Conservation (phyloP, 2,888 invertebrate genomes). For the Anagyrus pseudococci region DNA sequence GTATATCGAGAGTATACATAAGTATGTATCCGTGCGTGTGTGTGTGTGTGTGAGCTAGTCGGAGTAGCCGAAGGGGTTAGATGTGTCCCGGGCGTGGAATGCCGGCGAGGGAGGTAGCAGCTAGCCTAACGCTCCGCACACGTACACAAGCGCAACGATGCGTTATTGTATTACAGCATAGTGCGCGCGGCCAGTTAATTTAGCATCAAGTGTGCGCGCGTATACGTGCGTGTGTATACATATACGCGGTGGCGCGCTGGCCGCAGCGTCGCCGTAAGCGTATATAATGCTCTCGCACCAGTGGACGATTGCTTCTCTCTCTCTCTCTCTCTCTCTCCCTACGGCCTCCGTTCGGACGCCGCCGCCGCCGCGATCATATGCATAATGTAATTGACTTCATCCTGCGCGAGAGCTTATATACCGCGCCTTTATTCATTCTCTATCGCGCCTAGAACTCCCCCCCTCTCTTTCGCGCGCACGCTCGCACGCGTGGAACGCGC, state of each 20-base stretch:
- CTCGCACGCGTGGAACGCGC: no score
- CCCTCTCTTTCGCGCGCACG: no score
- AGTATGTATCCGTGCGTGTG: not conserved
- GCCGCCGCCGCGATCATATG: no score
- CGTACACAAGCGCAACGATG: slow-evolving; percentile 35
- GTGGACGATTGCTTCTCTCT: slow-evolving; percentile 56
- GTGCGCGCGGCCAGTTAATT: slow-evolving; percentile 55
- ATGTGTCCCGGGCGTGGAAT: no score
- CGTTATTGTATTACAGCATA: slow-evolving; percentile 58
- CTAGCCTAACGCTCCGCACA: no score
- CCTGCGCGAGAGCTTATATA: not conserved
- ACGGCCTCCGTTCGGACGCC: slow-evolving; percentile 28
- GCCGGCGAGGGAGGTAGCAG: no score
- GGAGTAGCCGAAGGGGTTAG: no score
- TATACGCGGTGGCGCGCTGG: no score
- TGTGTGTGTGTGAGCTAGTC: no score
- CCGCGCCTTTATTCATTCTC: not conserved
- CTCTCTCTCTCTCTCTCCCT: slow-evolving; percentile 46
- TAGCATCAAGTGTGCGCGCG: slow-evolving; percentile 46
- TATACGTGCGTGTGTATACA: slow-evolving; percentile 37
- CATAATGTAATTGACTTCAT: slow-evolving; percentile 58
- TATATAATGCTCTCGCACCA: slow-evolving; percentile 31
- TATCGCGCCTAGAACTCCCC: no score
- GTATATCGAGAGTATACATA: slow-evolving; percentile 2
- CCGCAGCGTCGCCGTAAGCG: no score